phyloP scores from a whole-genome alignment of 2,888 invertebrate genomes.

The Vannuccia rotundouncinata region DNA sequence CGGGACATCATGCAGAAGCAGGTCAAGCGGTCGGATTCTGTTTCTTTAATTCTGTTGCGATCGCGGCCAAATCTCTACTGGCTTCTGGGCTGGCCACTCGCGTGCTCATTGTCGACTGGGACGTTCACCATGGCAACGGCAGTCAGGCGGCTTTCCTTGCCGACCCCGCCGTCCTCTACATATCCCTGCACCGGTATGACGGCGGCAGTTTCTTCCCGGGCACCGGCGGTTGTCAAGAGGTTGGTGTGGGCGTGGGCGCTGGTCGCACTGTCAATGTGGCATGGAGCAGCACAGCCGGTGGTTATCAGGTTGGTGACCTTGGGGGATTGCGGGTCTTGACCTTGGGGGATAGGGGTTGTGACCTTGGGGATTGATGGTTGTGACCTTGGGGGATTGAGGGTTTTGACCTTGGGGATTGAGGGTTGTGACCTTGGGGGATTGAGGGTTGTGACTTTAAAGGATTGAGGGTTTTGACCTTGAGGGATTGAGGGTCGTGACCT shows the following conservation, averaged over 20 bases:
- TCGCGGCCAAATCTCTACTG: conserved; percentile 80
- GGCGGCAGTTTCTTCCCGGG: conserved; percentile 99
- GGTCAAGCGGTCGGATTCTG: conserved; percentile 72
- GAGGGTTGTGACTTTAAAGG: no score
- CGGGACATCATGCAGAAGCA: conserved; percentile 72
- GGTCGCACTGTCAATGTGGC: conserved; percentile 94
- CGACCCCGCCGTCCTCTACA: conserved; percentile 84
- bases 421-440: no score
- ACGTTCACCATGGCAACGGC: conserved; percentile 96
- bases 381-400: no score
- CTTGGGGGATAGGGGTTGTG: no score
- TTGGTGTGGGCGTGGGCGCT: conserved; percentile 77
- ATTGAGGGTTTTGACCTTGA: no score
- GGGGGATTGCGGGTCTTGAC: no score
- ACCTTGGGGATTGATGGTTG: no score
- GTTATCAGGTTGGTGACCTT: no score
- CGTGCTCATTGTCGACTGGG: conserved; percentile 85
- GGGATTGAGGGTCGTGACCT: no score
- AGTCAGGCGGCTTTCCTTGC: conserved; percentile 96
- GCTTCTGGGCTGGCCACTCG: not conserved
- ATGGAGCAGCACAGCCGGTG: conserved; percentile 69
- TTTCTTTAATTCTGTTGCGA: conserved; percentile 94
- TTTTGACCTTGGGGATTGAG: no score
- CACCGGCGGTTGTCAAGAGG: conserved; percentile 85
- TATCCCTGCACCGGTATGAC: conserved; percentile 96